phyloP scores from a whole-genome alignment of 2,113 vertebrate genomes.

The Cryptoleucopteryx plumbea region DNA sequence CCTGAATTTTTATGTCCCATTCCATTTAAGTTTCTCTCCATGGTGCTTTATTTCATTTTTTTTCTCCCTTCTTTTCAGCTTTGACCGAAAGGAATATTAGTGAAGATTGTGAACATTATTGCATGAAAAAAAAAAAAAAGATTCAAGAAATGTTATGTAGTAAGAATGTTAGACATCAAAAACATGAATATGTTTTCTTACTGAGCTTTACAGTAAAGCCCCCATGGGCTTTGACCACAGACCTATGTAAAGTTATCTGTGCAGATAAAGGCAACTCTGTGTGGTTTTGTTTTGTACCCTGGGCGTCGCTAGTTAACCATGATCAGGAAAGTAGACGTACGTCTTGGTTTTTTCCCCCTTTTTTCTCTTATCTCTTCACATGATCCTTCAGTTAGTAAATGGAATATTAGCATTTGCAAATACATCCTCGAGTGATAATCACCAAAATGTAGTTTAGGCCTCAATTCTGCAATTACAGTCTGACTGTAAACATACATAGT shows the following conservation, averaged over 20 bases:
- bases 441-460: background rate
- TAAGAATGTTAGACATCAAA: background rate
- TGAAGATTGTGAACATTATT: background rate
- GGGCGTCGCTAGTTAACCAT: background rate
- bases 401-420: background rate
- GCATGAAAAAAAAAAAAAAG: background rate
- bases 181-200: background rate
- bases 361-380: background rate
- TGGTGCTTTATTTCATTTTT: background rate
- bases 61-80: background rate
- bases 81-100: background rate
- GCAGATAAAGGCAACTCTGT: constrained; percentile 11
- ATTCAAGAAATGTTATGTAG: background rate
- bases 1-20: constrained; percentile 56
- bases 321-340: background rate
- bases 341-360: background rate
- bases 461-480: background rate
- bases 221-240: constrained; percentile 30
- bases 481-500: background rate
- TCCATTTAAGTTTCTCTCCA: background rate
- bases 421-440: background rate
- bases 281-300: constrained; percentile 9
- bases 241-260: background rate
- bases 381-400: background rate
- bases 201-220: constrained; percentile 28